Percentiles rank a stretch among this genome's conserved stretches.
phyloP scores from a whole-genome alignment of 2,888 invertebrate genomes.

The Temnothorax rugatulus region DNA sequence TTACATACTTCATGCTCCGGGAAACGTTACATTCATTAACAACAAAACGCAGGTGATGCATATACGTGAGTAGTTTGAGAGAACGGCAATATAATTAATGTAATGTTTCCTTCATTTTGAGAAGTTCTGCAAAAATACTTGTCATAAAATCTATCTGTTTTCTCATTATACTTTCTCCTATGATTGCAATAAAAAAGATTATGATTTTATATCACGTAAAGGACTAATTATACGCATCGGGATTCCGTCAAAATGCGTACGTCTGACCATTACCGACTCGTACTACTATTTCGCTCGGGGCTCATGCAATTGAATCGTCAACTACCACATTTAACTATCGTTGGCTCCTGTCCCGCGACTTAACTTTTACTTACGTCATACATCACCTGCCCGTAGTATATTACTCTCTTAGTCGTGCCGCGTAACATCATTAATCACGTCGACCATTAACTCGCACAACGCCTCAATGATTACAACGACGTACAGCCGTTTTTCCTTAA shows the following conservation, averaged over 20 bases:
- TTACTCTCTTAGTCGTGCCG: constrained; percentile 33
- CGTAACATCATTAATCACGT: constrained; percentile 52
- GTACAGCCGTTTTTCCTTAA: constrained; percentile 47
- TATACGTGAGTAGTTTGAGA: neutral
- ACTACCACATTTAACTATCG: constrained; percentile 6
- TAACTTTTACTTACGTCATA: constrained; percentile 48
- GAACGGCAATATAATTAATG: neutral
- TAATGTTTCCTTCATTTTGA: neutral
- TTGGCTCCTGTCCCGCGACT: constrained; percentile 1
- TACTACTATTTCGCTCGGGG: constrained; percentile 2
- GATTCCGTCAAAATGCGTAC: neutral
- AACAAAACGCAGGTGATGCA: neutral
- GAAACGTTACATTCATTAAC: neutral
- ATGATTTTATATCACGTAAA: neutral
- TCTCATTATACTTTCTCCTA: neutral
- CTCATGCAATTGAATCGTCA: constrained; percentile 47
- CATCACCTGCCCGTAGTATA: constrained; percentile 32
- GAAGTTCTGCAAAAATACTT: neutral
- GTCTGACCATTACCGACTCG: neutral
- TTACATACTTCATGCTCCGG: neutral
- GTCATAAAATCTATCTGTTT: neutral
- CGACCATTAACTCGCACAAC: constrained; percentile 49
- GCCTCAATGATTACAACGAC: constrained; percentile 52
- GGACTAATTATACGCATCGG: neutral
- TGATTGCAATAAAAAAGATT: neutral